Conservation (phyloP, 1,140 invertebrate species). For the Drosophila willistoni region DNA sequence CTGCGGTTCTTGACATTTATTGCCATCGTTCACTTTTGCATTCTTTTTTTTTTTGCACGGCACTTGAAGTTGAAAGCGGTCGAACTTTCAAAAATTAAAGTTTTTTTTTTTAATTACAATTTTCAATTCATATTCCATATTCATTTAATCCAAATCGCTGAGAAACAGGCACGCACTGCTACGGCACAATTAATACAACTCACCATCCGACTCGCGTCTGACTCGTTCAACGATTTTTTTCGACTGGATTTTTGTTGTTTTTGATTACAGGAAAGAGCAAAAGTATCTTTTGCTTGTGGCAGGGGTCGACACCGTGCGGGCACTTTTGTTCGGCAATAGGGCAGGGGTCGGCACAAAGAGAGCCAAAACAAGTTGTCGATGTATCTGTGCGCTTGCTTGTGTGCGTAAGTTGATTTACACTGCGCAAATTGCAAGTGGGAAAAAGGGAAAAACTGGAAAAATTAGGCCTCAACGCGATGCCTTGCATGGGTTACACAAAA, state of each 20-base stretch:
- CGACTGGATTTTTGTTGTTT: constrained; percentile 28
- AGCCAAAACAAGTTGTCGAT: too few species aligned
- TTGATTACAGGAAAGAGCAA: constrained; percentile 4
- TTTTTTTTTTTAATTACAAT: neutral
- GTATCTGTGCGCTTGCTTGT: too few species aligned
- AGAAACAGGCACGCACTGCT: constrained; percentile 4
- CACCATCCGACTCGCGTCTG: constrained; percentile 57
- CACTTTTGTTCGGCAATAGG: too few species aligned
- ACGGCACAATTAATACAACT: constrained; percentile 35
- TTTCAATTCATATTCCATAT: constrained; percentile 5
- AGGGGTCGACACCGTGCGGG: too few species aligned
- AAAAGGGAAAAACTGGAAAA: too few species aligned
- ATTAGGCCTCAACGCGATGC: too few species aligned
- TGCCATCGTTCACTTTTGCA: constrained; percentile 10
- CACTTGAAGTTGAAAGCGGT: neutral
- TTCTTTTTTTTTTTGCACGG: neutral
- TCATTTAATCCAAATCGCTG: neutral
- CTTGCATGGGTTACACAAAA: too few species aligned
- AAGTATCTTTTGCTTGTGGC: constrained; percentile 6
- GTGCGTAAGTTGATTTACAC: too few species aligned
- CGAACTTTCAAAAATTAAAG: neutral
- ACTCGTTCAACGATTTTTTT: constrained; percentile 54
- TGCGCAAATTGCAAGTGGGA: too few species aligned
- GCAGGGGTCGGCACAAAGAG: too few species aligned
- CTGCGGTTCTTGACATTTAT: neutral